These are phyloP conservation scores for Holcopasites calliopsidis DNA, from an alignment of 1,140 invertebrate species.

Conservation along the genomic window DNA sequence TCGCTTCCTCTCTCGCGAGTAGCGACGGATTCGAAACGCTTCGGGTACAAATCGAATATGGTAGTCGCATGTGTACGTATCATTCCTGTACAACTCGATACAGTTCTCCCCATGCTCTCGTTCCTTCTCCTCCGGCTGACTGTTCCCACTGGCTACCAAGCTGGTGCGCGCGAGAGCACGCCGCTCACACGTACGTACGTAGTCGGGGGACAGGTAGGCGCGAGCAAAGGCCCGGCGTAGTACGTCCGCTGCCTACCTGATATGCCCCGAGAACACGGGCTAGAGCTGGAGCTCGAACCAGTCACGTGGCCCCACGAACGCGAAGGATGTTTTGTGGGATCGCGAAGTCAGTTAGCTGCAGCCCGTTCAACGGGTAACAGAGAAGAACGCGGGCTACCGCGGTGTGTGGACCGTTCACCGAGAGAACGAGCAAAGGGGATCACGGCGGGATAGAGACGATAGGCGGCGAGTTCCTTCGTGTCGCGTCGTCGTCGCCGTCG, in stretches of 20 bases:
- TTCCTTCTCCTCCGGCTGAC: too few species aligned
- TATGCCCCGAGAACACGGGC: conserved; percentile 65
- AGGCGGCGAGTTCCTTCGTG: conserved; percentile 43
- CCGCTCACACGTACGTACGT: neutral
- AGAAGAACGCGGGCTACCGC: conserved; percentile 18
- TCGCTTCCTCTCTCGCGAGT: neutral
- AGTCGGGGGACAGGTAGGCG: neutral
- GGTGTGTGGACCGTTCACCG: conserved; percentile 5
- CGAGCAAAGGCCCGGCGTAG: conserved; percentile 12
- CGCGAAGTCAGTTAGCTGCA: conserved; percentile 72
- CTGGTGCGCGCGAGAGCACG: neutral
- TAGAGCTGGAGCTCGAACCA: conserved; percentile 53
- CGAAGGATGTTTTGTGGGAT: conserved; percentile 75
- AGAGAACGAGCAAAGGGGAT: neutral
- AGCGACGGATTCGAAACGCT: neutral
- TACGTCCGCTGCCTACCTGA: conserved; percentile 66
- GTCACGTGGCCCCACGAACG: conserved; percentile 74
- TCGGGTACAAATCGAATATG: neutral
- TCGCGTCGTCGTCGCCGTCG: conserved; percentile 33
- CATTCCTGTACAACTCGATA: too few species aligned
- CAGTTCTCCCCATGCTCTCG: too few species aligned
- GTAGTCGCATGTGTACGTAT: too few species aligned
- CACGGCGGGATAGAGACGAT: conserved; percentile 36
- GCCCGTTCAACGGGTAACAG: conserved; percentile 61
- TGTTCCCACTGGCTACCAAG: neutral